Evolutionary conservation across 2,888 invertebrate species (phyloP).

Genomic region (Phengaris arion): DNA sequence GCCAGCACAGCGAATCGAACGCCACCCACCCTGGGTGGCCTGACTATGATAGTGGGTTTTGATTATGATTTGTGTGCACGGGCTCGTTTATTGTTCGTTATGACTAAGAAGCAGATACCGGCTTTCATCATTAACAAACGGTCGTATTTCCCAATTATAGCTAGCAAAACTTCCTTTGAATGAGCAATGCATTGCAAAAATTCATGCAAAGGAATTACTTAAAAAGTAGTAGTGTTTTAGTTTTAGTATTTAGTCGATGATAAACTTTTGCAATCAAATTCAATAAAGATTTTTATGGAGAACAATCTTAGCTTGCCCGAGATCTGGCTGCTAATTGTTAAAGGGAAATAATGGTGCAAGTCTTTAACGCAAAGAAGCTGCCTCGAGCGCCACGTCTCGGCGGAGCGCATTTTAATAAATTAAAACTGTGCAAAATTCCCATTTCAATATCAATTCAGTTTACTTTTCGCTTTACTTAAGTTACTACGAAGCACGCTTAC

Average conservation of each 20-base stretch:
- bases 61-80: constrained; percentile 23
- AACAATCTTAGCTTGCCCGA: constrained; percentile 59
- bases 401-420: constrained; percentile 76
- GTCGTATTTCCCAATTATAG: not conserved
- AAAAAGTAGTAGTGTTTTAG: not conserved
- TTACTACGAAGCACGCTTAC: constrained; percentile 48
- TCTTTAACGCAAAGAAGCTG: constrained; percentile 72
- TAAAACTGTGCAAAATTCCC: constrained; percentile 75
- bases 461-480: constrained; percentile 57
- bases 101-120: constrained; percentile 1
- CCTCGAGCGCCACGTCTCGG: constrained; percentile 56
- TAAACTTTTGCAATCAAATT: constrained; percentile 19
- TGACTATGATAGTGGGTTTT: constrained; percentile 66
- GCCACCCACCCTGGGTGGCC: constrained; percentile 58
- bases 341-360: constrained; percentile 72
- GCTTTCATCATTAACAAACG: not conserved
- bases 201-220: not conserved
- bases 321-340: constrained; percentile 72
- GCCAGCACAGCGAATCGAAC: constrained; percentile 56
- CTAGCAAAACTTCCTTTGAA: not conserved
- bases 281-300: constrained; percentile 27
- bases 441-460: constrained; percentile 72
- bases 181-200: not conserved
- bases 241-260: constrained; percentile 11
- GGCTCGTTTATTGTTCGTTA: constrained; percentile 17